Evolutionary conservation across 2,888 invertebrate genomes (phyloP).

Genomic region (Trichogramma dendrolimi): DNA sequence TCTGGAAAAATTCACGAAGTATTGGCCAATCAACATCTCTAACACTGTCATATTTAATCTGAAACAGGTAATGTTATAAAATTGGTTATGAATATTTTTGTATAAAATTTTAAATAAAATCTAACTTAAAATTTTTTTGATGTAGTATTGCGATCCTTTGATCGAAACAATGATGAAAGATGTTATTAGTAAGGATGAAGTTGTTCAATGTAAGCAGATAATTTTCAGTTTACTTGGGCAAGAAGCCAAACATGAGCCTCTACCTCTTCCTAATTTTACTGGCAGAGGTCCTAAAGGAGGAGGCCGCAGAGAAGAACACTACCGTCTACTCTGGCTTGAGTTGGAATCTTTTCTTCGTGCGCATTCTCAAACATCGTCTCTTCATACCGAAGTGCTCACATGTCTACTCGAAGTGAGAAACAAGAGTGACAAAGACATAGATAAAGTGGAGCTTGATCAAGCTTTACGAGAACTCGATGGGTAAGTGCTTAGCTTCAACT

Average conservation of each 20-base stretch:
- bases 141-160: conserved; percentile 75
- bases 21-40: conserved; percentile 85
- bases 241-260: conserved; percentile 78
- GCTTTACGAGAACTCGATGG: conserved; percentile 59
- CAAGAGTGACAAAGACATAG: conserved; percentile 56
- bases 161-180: conserved; percentile 77
- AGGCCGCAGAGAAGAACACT: conserved; percentile 75
- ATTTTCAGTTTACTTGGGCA: conserved; percentile 75
- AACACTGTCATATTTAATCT: conserved; percentile 84
- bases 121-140: conserved; percentile 23
- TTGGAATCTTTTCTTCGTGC: conserved; percentile 77
- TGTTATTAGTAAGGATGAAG: conserved; percentile 77
- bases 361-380: conserved; percentile 60
- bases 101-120: neutral
- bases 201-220: conserved; percentile 79
- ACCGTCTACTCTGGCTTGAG: conserved; percentile 85
- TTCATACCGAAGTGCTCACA: conserved; percentile 73
- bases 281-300: conserved; percentile 55
- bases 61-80: conserved; percentile 58
- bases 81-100: neutral
- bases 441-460: conserved; percentile 62
- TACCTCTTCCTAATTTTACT: conserved; percentile 68
- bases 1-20: conserved; percentile 75
- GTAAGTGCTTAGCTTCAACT: conserved; percentile 39
- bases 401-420: conserved; percentile 72